Evolutionary conservation across 1,140 invertebrate genomes (phyloP).

Genomic region (Teleopsis dalmanni): DNA sequence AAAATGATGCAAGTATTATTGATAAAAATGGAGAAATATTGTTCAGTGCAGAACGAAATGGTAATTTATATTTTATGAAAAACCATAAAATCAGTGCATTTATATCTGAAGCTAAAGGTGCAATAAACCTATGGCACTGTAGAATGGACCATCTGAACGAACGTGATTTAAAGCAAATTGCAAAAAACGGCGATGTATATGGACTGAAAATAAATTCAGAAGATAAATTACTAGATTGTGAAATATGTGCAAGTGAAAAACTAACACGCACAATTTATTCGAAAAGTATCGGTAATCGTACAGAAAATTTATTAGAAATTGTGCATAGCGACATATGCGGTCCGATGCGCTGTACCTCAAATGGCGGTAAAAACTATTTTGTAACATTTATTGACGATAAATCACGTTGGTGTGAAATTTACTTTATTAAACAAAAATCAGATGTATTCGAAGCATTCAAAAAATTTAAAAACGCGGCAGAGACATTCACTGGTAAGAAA

Average conservation of each 20-base stretch:
- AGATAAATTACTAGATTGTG: slow-evolving; percentile 2
- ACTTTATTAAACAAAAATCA: slow-evolving; percentile 4
- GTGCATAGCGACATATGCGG: too few relatives aligned
- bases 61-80: slow-evolving; percentile 8
- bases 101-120: neutral
- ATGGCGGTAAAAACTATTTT: too few relatives aligned
- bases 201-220: neutral
- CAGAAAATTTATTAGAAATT: too few relatives aligned
- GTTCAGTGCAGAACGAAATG: slow-evolving; percentile 2
- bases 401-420: slow-evolving; percentile 2
- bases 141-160: slow-evolving; percentile 8
- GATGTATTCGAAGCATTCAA: neutral
- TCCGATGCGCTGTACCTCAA: too few relatives aligned
- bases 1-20: slow-evolving; percentile 1
- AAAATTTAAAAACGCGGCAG: neutral
- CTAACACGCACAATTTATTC: slow-evolving; percentile 1
- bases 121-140: slow-evolving; percentile 5
- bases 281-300: too few relatives aligned
- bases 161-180: slow-evolving; percentile 1
- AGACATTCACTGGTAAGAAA: slow-evolving; percentile 23
- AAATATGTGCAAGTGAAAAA: slow-evolving; percentile 3
- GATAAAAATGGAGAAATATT: neutral
- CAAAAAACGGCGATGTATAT: slow-evolving; percentile 3
- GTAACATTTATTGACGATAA: slow-evolving; percentile 18
- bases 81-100: neutral